Conservation (phyloP, 2,113 vertebrate genomes). For the Sclerurus mexicanus region DNA sequence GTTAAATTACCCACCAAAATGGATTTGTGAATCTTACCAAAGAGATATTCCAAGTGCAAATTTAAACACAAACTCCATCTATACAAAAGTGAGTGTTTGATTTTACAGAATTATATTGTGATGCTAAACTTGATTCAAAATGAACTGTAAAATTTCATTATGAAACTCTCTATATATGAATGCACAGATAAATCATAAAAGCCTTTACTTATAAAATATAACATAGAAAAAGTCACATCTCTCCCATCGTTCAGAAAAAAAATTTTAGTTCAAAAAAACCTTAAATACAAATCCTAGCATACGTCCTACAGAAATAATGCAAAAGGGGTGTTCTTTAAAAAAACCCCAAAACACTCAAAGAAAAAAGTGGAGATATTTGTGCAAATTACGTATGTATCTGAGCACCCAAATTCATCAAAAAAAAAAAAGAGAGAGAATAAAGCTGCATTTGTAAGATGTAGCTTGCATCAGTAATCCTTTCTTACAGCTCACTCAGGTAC, state of each 20-base stretch:
- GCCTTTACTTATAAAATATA: background rate
- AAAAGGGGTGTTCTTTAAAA: fast-evolving
- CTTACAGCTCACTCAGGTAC: background rate
- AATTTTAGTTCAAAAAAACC: background rate
- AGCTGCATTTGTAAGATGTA: background rate
- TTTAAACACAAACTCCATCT: background rate
- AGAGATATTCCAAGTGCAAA: background rate
- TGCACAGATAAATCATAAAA: background rate
- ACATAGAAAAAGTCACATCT: background rate
- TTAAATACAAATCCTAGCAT: background rate
- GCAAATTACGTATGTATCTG: background rate
- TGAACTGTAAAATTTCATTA: background rate
- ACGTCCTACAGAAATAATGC: background rate
- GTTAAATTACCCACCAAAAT: background rate
- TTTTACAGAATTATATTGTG: background rate
- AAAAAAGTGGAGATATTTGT: background rate
- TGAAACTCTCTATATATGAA: background rate
- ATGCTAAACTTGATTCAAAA: background rate
- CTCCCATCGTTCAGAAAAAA: background rate
- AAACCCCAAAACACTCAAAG: too few species aligned
- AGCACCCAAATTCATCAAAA: background rate
- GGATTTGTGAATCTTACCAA: background rate
- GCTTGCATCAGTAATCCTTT: background rate
- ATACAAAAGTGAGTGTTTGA: background rate
- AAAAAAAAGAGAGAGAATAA: background rate